Percentiles rank a stretch among this genome's conserved stretches.
Evolutionary conservation across 2,113 vertebrate genomes (phyloP).

Genomic region (Sphyrna mokarran): DNA sequence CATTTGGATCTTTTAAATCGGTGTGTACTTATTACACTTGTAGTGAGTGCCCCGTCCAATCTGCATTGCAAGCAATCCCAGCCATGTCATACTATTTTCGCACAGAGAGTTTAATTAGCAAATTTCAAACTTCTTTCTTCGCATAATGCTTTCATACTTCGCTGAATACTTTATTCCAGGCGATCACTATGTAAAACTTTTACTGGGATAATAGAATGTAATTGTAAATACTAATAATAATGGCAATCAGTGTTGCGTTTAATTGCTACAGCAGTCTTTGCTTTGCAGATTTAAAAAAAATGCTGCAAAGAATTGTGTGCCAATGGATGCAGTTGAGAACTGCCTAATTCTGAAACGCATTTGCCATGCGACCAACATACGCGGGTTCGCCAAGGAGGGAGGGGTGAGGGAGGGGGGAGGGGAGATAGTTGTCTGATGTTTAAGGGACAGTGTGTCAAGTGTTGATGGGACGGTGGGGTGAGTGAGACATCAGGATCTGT

Average conservation of each 20-base stretch:
- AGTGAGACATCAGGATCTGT: not conserved
- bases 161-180: not conserved
- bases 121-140: not conserved
- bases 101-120: not conserved
- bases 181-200: not conserved
- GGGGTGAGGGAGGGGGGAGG: too few species aligned
- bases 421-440: not conserved
- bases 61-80: not conserved
- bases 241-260: slow-evolving; percentile 22
- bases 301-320: not conserved
- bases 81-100: not conserved
- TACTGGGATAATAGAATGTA: slow-evolving; percentile 1
- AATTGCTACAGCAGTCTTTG: slow-evolving; percentile 24
- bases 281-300: not conserved
- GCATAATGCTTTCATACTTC: not conserved
- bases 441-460: not conserved
- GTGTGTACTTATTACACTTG: not conserved
- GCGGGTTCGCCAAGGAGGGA: not conserved
- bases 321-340: not conserved
- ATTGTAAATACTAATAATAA: slow-evolving; percentile 7
- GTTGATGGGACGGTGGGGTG: not conserved
- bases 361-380: not conserved
- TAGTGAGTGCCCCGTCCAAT: not conserved
- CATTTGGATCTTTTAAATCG: not conserved
- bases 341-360: not conserved